phyloP scores from a whole-genome alignment of 2,797 vertebrate species.

The Cryptoprocta ferox region DNA sequence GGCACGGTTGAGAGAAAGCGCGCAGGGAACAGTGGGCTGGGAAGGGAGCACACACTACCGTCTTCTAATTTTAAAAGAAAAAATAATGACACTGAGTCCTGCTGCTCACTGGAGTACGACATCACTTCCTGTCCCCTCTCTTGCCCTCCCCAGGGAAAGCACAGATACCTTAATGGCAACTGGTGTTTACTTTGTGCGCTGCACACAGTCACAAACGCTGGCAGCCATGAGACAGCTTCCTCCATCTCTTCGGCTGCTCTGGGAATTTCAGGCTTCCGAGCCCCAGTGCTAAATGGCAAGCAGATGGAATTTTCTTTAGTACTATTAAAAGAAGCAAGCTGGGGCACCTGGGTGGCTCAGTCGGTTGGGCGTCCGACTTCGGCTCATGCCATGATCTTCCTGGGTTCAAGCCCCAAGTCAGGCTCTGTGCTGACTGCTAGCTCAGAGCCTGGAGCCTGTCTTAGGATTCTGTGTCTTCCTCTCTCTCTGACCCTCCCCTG shows the following conservation, averaged over 20 bases:
- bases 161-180: background rate
- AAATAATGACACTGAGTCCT: background rate
- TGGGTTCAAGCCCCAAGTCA: no score
- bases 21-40: background rate
- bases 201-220: background rate
- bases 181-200: background rate
- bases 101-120: background rate
- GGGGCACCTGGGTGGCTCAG: no score
- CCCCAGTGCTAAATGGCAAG: conserved; percentile 43
- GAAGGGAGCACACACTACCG: background rate
- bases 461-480: no score
- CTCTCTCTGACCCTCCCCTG: no score
- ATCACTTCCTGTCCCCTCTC: no score
- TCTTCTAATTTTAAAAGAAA: conserved; percentile 38
- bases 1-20: background rate
- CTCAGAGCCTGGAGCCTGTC: no score
- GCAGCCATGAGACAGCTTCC: background rate
- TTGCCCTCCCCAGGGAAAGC: rapidly evolving
- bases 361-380: no score
- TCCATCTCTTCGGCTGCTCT: background rate
- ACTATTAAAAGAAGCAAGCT: conserved; percentile 55
- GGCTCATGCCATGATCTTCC: no score
- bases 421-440: no score
- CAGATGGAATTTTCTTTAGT: background rate
- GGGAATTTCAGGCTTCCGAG: background rate